A percentile compares a stretch with the other conserved stretches of the same genome.
Conservation (phyloP, 2,888 invertebrate genomes). For the Pogonocherus hispidulus region DNA sequence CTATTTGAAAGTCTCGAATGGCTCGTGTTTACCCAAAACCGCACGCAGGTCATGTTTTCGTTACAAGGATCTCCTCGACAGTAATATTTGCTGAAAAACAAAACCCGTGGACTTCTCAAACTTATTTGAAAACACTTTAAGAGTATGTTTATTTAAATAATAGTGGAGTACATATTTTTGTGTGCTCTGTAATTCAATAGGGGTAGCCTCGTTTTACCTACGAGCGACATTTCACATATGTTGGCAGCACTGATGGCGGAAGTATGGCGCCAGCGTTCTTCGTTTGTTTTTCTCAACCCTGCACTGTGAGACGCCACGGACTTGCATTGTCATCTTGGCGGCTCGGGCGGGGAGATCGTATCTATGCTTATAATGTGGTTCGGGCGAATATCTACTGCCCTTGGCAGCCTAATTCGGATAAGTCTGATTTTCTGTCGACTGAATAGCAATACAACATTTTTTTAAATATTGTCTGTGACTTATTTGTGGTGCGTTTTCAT, state of each 20-base stretch:
- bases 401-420: too few relatives aligned
- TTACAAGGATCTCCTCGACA: conserved; percentile 53
- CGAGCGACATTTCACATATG: conserved; percentile 63
- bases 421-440: too few relatives aligned
- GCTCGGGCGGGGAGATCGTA: conserved; percentile 50
- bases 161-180: conserved; percentile 66
- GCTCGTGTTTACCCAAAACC: conserved; percentile 41
- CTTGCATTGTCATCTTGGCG: conserved; percentile 60
- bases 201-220: conserved; percentile 59
- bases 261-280: conserved; percentile 65
- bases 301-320: conserved; percentile 37
- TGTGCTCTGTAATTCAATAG: conserved; percentile 65
- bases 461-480: too few relatives aligned
- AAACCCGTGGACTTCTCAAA: conserved; percentile 57
- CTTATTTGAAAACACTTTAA: conserved; percentile 67
- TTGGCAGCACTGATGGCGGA: conserved; percentile 65
- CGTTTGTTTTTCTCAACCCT: conserved; percentile 65
- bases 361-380: conserved; percentile 42
- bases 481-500: too few relatives aligned
- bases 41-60: conserved; percentile 48
- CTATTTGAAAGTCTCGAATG: conserved; percentile 13
- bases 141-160: conserved; percentile 69
- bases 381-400: conserved; percentile 31
- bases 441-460: too few relatives aligned
- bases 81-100: conserved; percentile 61